Evolutionary conservation across 1,140 invertebrate species (phyloP).

Genomic region (Bombus sibiricus): DNA sequence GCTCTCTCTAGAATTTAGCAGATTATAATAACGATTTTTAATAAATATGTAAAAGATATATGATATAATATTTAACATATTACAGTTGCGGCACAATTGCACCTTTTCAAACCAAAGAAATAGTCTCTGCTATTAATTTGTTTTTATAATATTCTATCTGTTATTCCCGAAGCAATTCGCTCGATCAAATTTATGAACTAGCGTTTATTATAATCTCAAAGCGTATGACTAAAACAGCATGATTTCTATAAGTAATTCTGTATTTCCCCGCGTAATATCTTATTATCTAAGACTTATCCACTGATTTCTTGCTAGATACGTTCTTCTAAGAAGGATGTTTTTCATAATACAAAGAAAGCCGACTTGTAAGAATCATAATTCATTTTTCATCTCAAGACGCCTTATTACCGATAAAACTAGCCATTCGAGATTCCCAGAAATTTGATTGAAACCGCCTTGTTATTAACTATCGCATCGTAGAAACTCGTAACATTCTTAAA

Average conservation of each 20-base stretch:
- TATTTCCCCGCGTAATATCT: conserved; percentile 11
- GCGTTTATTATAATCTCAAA: neutral
- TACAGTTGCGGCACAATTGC: neutral
- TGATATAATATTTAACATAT: too few species aligned
- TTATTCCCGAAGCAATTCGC: neutral
- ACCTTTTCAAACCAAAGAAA: neutral
- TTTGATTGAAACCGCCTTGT: neutral
- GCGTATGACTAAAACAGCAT: neutral
- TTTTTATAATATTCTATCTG: neutral
- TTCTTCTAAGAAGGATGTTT: neutral
- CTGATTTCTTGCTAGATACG: neutral
- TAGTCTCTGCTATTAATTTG: neutral
- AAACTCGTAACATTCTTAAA: neutral
- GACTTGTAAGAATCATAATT: neutral
- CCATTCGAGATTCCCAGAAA: neutral
- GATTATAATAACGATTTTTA: neutral
- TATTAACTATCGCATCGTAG: neutral
- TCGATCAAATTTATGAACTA: neutral
- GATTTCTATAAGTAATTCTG: neutral
- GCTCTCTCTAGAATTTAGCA: neutral
- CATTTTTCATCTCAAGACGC: neutral
- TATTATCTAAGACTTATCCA: neutral
- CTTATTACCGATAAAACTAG: neutral
- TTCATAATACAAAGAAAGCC: neutral
- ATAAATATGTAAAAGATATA: neutral